Evolutionary conservation across 1,140 invertebrate genomes (phyloP), one percentile per base, ranked within the genome.

Genomic region (Pararge aegeria): DNA sequence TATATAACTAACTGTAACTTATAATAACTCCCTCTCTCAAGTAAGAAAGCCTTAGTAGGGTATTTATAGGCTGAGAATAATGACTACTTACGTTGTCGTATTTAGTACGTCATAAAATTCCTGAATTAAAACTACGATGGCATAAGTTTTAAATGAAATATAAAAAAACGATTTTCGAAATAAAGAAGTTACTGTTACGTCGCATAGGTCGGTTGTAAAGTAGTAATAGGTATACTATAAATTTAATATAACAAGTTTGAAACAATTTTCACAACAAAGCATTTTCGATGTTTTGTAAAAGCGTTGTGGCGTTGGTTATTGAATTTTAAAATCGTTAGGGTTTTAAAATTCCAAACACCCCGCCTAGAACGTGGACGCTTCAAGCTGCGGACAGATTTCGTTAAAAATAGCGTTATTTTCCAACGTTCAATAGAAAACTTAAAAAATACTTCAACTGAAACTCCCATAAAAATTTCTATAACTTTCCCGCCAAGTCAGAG

Each of bases 391-490:
- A 49, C 24, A 27, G 46, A 49, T 27, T 49, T 15, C 21, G 16
- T 46, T 46, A 20, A 46, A 46, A 46, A 20, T 46, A 20, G 2
- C 42, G 42, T 46, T 46, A 6, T 46, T 46, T 48, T 10, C 18
- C 1, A 27, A 4, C 46, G 5, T 15, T 20, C 21, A 46, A 46
- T 46, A 20, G 42, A 12, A 46, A 20, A 15, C 16, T 46, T 12
- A 6, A 18, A 46, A 24, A 27, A 49, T 29, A 49, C 46, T 49
- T 49, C 46, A 49, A 49, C 46, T 27, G 21, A 49, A 49, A 49
- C 12, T 49, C 46, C 46, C 46, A 49, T 49, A 49, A 49, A 29
- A 49, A 49, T 49, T 49, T 49, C 42, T 49, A 49, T 16, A 29
- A 49, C 46, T 49, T 49, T 49, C 46, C 29, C 24, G 20, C 20